Percentiles rank a stretch among this genome's conserved stretches.
phyloP scores from a whole-genome alignment of 2,888 invertebrate genomes.

The Eudasyphora cyanicolor region DNA sequence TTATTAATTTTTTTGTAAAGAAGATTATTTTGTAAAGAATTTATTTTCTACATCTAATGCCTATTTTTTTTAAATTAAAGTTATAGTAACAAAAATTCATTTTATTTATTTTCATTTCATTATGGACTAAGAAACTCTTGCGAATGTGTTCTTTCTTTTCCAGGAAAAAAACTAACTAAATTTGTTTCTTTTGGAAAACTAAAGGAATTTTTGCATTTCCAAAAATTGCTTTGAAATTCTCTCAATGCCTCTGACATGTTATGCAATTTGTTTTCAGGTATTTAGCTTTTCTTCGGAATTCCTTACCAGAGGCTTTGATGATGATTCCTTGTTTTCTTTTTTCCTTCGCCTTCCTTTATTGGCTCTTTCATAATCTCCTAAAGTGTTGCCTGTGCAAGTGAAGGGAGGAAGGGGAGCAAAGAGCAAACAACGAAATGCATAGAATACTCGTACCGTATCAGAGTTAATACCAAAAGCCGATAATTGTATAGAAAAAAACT shows the following conservation, averaged over 20 bases:
- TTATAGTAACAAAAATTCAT: too few species aligned
- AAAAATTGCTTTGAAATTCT: background rate
- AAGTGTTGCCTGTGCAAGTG: too few species aligned
- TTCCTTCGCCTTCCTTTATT: background rate
- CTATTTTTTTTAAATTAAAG: too few species aligned
- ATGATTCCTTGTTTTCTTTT: background rate
- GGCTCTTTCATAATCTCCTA: background rate
- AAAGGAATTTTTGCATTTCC: background rate
- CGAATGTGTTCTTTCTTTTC: too few species aligned
- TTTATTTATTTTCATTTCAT: background rate
- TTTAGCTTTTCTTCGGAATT: background rate
- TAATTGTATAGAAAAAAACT: constrained; percentile 23
- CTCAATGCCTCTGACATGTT: background rate
- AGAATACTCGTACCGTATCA: constrained; percentile 2
- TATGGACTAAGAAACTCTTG: too few species aligned
- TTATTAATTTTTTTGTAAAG: too few species aligned
- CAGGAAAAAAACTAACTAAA: too few species aligned
- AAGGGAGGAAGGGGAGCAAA: background rate
- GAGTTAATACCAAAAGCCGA: background rate
- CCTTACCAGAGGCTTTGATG: background rate
- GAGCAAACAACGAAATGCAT: background rate
- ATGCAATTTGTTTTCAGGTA: background rate
- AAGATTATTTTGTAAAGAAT: too few species aligned
- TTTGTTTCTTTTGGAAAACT: too few species aligned
- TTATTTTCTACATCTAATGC: too few species aligned